Base-by-base conservation (phyloP, 2,113 vertebrate genomes). In the Mola mola region DNA sequence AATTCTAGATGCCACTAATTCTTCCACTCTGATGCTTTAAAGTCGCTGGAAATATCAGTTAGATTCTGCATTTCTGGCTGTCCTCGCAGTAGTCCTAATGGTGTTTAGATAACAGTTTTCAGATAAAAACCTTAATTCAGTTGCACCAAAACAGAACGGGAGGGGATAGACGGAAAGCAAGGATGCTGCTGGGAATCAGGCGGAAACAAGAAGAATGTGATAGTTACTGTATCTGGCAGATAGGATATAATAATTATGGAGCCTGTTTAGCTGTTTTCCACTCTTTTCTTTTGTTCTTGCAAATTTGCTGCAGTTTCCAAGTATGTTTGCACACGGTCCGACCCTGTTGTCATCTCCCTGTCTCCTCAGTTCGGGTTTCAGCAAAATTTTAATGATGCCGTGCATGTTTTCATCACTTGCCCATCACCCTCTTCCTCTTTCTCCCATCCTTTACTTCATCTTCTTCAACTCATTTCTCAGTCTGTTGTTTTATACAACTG, bases 401-500 rank as follows among this genome's bases (percentile, higher is more conserved):
- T 7, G 15, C 4, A 6, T 40, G 15, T 1, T n/a, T 40, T 21
- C 40, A 8, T 42, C 26, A 25, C 38, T 5, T 46, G 1, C n/a
- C 37, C 12, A 21, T 16, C 1, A 1, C 24, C 33, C 25, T 20
- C 34, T 50, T 13, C 15, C 24, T 10, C 38, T 2, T 10, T 52
- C 26, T 50, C 12, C 15, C 10, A 11, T 37, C 24, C 19, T 9
- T 29, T 6, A 43, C 19, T 38, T 47, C 16, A 10, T 47, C 15
- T n/a, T 22, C 3, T n/a, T n/a, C n/a, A n/a, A n/a, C n/a, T n/a
- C n/a, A n/a, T n/a, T n/a, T n/a, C n/a, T n/a, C 59, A 29, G 4
- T 46, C 38, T 58, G 49, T 17, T 59, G 25, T 64, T 64, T 58
- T 31, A 42, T 44, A 40, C 22, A 26, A 11, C 33, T 40, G 5